phyloP scores from a whole-genome alignment of 2,888 invertebrate genomes.

The Opisthograptis luteolata region DNA sequence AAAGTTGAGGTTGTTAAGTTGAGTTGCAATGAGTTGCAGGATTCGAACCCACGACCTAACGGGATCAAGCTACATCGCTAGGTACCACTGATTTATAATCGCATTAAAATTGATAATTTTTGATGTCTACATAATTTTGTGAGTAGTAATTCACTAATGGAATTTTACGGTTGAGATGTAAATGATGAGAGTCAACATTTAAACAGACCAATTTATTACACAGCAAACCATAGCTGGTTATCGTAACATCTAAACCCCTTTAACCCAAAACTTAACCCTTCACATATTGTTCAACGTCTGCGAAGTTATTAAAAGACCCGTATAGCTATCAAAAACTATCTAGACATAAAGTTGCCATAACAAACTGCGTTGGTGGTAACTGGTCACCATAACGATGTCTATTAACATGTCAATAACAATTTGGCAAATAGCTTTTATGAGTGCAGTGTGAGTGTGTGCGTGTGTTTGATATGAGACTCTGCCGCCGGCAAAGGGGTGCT shows the following conservation, averaged over 20 bases:
- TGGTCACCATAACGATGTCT: constrained; percentile 61
- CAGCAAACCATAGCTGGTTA: neutral
- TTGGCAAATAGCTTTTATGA: constrained; percentile 79
- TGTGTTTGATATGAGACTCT: constrained; percentile 5
- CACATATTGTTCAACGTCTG: constrained; percentile 1
- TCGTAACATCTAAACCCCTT: constrained; percentile 18
- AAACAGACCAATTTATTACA: neutral
- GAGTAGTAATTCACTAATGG: too few species aligned
- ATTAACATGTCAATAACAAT: constrained; percentile 83
- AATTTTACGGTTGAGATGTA: too few species aligned
- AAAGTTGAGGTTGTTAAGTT: too few species aligned
- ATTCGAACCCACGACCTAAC: too few species aligned
- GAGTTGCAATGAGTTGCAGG: too few species aligned
- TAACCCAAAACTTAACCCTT: constrained; percentile 28
- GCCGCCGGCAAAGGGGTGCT: constrained; percentile 61
- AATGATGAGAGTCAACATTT: too few species aligned
- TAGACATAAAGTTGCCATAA: constrained; percentile 19
- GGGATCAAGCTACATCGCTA: too few species aligned
- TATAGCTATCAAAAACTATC: constrained; percentile 21
- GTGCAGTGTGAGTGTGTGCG: constrained; percentile 39
- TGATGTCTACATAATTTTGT: too few species aligned
- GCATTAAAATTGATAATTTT: too few species aligned
- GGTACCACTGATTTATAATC: too few species aligned
- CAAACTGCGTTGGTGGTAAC: constrained; percentile 24
- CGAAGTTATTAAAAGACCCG: constrained; percentile 11